phyloP scores from a whole-genome alignment of 1,140 invertebrate species.

The Cydia amplana region DNA sequence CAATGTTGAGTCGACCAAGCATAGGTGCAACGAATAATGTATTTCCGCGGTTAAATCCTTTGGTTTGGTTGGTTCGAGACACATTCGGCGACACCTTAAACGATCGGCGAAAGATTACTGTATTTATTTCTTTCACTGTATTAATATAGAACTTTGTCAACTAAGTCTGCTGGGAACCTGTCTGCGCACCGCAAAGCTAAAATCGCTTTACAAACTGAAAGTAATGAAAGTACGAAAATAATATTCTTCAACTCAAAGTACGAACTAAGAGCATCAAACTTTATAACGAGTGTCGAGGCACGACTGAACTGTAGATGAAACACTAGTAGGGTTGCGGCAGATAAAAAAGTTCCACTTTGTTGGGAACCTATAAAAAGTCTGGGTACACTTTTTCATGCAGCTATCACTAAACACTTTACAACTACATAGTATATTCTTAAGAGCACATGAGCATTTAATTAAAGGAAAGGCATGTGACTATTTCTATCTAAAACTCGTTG shows the following conservation, averaged over 20 bases:
- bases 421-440: not conserved
- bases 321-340: slow-evolving; percentile 28
- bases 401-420: not conserved
- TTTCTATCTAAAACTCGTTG: not conserved
- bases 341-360: slow-evolving; percentile 26
- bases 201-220: slow-evolving; percentile 43
- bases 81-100: no score
- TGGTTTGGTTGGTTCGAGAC: no score
- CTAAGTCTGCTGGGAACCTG: slow-evolving; percentile 29
- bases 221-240: slow-evolving; percentile 48
- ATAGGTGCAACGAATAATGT: no score
- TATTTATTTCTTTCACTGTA: not conserved
- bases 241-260: slow-evolving; percentile 54
- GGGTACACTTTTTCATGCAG: not conserved
- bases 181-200: slow-evolving; percentile 35
- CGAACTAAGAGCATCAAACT: slow-evolving; percentile 62
- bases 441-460: not conserved
- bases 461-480: not conserved
- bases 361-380: slow-evolving; percentile 10
- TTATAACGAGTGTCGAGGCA: slow-evolving; percentile 54
- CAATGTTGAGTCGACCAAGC: no score
- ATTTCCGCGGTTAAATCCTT: no score
- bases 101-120: not conserved
- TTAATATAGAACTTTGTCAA: slow-evolving; percentile 15
- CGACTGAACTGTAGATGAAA: slow-evolving; percentile 53